Conservation (phyloP, 2,888 invertebrate species). For the Adineta ricciae region DNA sequence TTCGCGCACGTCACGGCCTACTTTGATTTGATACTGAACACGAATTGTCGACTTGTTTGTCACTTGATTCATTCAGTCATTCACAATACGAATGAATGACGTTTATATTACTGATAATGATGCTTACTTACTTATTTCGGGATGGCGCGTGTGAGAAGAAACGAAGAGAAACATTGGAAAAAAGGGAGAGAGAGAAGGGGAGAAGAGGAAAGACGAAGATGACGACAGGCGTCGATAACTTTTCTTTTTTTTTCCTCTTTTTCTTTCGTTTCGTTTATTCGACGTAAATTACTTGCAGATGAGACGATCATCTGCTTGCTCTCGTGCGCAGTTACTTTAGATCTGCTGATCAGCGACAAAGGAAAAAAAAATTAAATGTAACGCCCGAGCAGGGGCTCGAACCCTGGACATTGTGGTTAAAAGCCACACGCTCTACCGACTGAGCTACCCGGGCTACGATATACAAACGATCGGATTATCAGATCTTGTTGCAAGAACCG, state of each 20-base stretch:
- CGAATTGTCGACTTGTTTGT: neutral
- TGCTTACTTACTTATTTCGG: neutral
- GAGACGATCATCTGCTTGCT: neutral
- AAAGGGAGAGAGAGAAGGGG: neutral
- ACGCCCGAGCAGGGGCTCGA: conserved; percentile 21
- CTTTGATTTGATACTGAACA: neutral
- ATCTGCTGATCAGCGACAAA: neutral
- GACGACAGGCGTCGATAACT: neutral
- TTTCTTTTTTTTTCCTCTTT: neutral
- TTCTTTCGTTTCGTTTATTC: neutral
- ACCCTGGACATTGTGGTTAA: conserved; percentile 21
- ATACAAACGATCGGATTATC: neutral
- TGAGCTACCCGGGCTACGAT: conserved; percentile 5
- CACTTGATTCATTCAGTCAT: neutral
- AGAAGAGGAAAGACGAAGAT: neutral
- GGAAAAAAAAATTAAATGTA: neutral
- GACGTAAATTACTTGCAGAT: neutral
- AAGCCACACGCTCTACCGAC: conserved; percentile 24
- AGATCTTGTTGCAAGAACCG: neutral
- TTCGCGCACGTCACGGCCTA: neutral
- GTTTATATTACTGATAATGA: neutral
- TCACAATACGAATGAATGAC: neutral
- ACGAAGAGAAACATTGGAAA: neutral
- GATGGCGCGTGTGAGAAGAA: neutral
- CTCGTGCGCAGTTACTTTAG: neutral